Base-by-base conservation (phyloP, 2,888 invertebrate species). In the Tetranychus truncatus region DNA sequence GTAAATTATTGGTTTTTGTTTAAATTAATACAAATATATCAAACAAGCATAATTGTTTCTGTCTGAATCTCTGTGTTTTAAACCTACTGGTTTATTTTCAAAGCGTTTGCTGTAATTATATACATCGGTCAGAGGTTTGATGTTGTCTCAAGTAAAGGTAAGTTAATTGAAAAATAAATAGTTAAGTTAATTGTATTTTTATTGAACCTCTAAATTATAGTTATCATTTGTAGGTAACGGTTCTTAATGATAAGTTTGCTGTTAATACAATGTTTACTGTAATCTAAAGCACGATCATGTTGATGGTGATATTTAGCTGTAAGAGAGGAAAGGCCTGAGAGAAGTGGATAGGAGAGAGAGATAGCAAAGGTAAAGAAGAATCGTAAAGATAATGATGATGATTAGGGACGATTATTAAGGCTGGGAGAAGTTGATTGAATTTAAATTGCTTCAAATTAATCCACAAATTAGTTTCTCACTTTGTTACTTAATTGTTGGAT, bases 381-480 rank as follows among this genome's bases (percentile, higher is more conserved):
- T 55, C 55, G 55, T 55, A 55, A 55, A 55, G 55, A 55, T 55
- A 55, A 55, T 55, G 55, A 55, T 55, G 9, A 55, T 55, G 11
- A 55, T 55, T 55, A 55, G 15, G 9, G 55, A 55, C 15, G 55
- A 55, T 55, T 55, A 55, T 55, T 55, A 55, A 55, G 55, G 55
- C 15, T 55, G 55, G 55, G 55, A 55, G 15, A 55, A 15, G 55
- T 55, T 55, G 55, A 55, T 55, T 55, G 55, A 55, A 55, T 55
- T 55, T 55, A 55, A 55, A 55, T 55, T 55, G 55, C 55, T 55
- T 55, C 15, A 9, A 55, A 55, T 55, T 55, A 55, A 55, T 9
- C 55, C 55, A 55, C 55, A 55, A 55, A 55, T 55, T 55, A 55
- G 55, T 55, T 55, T 55, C 55, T 55, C 55, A 55, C 55, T 55